phyloP scores from a whole-genome alignment of 2,113 vertebrate species.

The Tragelaphus scriptus region DNA sequence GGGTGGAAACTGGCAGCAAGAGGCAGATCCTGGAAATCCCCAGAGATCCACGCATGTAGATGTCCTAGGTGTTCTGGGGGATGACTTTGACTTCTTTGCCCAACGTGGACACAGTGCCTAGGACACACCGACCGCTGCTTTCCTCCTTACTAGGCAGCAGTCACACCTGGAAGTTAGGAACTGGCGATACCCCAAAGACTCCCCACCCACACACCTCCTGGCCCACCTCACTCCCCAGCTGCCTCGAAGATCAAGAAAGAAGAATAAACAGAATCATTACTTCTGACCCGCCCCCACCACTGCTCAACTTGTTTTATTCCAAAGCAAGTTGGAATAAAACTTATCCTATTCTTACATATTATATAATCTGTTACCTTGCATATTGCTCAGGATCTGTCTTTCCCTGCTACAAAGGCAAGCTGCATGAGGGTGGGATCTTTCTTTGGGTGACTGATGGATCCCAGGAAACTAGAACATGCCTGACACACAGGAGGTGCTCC shows the following conservation, averaged over 20 bases:
- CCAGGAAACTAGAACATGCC: not conserved
- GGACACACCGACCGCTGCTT: not conserved
- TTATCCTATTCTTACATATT: not conserved
- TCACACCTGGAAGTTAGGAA: not conserved
- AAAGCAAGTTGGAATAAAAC: no score
- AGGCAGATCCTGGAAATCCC: not conserved
- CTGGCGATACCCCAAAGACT: accelerated
- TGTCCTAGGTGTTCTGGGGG: accelerated
- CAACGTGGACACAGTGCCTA: not conserved
- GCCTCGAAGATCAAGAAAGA: not conserved
- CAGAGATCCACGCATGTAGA: not conserved
- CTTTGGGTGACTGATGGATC: not conserved
- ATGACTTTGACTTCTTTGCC: not conserved
- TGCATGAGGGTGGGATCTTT: not conserved
- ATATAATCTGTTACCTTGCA: not conserved
- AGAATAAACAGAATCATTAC: not conserved
- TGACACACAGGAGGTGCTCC: not conserved
- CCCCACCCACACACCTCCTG: not conserved
- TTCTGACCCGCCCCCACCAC: not conserved
- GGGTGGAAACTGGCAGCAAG: not conserved
- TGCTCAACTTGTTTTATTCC: not conserved
- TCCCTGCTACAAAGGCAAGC: not conserved
- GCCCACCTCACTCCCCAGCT: accelerated
- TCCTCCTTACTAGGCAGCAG: not conserved
- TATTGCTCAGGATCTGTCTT: not conserved